phyloP scores from a whole-genome alignment of 1,140 invertebrate genomes.

The Lepidotrigona ventralis region DNA sequence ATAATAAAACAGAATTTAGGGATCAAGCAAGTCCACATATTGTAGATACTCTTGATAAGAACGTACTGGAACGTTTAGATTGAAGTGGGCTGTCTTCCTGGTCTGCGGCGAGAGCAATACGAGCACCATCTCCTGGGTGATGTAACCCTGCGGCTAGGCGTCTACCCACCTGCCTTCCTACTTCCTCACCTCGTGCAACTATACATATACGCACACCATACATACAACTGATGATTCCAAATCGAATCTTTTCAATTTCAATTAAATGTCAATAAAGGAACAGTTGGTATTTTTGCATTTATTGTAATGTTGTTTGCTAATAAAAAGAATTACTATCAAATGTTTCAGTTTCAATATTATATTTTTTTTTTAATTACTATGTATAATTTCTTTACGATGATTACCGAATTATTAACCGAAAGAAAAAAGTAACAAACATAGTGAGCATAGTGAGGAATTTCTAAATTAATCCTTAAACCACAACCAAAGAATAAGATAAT shows the following conservation, averaged over 20 bases:
- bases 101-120: conserved; percentile 81
- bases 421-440: conserved; percentile 1
- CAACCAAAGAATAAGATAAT: conserved; percentile 41
- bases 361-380: background rate
- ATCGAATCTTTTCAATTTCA: conserved; percentile 32
- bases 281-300: background rate
- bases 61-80: conserved; percentile 90
- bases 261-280: conserved; percentile 10
- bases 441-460: conserved; percentile 11
- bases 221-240: conserved; percentile 51
- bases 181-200: conserved; percentile 82
- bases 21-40: conserved; percentile 41
- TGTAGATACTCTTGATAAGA: conserved; percentile 67
- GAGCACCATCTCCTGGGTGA: conserved; percentile 81
- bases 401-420: conserved; percentile 1
- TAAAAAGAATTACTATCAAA: background rate
- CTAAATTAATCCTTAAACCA: conserved; percentile 32
- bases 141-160: conserved; percentile 83
- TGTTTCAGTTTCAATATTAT: background rate
- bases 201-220: conserved; percentile 77
- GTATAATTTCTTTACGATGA: background rate
- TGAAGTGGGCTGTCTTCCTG: conserved; percentile 89
- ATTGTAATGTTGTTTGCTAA: background rate
- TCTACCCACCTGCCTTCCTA: conserved; percentile 82
- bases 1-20: conserved; percentile 37